A percentile compares a stretch with the other conserved stretches of the same genome.
Conservation (phyloP, 2,797 vertebrate genomes). For the Luscinia megarhynchos region DNA sequence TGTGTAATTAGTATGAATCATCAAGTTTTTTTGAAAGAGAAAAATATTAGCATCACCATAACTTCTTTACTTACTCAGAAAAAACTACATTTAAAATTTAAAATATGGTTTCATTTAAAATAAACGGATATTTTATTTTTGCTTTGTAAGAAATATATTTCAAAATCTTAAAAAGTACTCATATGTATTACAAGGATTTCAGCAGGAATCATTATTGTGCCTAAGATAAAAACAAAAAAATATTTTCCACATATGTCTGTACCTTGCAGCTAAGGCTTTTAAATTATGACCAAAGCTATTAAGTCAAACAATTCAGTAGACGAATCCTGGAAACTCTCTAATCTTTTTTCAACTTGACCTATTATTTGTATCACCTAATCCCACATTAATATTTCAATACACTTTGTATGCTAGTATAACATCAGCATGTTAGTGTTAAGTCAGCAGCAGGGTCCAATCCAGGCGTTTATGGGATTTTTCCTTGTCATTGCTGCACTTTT, state of each 20-base stretch:
- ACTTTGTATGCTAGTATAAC: slow-evolving; percentile 21
- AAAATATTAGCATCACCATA: fast-evolving
- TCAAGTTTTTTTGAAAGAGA: not conserved
- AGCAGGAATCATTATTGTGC: not conserved
- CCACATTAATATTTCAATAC: slow-evolving; percentile 68
- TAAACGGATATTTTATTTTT: not conserved
- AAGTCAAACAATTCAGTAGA: not conserved
- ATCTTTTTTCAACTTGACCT: slow-evolving; percentile 39
- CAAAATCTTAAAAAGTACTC: not conserved
- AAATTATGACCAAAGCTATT: not conserved
- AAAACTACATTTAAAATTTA: not conserved
- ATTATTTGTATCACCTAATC: slow-evolving; percentile 49
- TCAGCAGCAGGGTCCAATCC: slow-evolving; percentile 5
- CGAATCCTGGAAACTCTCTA: not conserved
- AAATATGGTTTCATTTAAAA: not conserved
- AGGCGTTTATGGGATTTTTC: not conserved
- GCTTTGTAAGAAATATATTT: not conserved
- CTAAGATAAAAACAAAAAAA: slow-evolving; percentile 18
- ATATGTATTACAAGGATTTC: not conserved
- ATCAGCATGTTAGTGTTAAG: slow-evolving; percentile 36
- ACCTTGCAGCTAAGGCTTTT: not conserved
- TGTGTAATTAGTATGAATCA: not conserved
- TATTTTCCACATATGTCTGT: not conserved
- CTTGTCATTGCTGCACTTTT: not conserved
- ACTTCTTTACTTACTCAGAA: not conserved